phyloP scores from a whole-genome alignment of 2,888 invertebrate genomes.

The Volucella inflata region DNA sequence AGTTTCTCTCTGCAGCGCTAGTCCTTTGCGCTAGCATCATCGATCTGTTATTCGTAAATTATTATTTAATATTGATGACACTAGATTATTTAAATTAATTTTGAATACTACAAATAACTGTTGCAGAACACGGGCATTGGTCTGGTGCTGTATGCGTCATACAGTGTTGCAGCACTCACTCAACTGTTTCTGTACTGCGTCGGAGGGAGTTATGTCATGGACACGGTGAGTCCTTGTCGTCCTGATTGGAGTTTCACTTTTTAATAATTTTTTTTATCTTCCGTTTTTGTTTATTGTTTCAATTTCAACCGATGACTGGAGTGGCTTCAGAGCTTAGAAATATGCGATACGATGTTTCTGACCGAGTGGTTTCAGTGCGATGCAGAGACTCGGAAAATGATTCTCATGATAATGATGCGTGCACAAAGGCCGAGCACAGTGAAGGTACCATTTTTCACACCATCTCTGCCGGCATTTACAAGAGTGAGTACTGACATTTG shows the following conservation, averaged over 20 bases:
- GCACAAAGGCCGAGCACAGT: conserved; percentile 80
- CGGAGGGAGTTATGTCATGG: conserved; percentile 81
- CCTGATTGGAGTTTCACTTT: no score
- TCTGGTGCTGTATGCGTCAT: conserved; percentile 80
- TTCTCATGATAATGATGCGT: conserved; percentile 82
- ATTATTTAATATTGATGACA: conserved; percentile 26
- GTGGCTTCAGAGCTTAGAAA: conserved; percentile 79
- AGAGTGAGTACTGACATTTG: conserved; percentile 77
- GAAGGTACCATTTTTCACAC: conserved; percentile 82
- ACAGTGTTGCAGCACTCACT: conserved; percentile 80
- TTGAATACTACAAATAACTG: conserved; percentile 4
- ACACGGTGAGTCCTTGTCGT: conserved; percentile 80
- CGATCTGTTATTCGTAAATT: conserved; percentile 81
- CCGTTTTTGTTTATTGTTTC: neutral
- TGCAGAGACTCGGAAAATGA: conserved; percentile 80
- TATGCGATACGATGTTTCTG: conserved; percentile 80
- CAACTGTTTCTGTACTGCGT: conserved; percentile 82
- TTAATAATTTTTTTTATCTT: neutral
- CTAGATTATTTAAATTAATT: conserved; percentile 45
- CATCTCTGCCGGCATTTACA: conserved; percentile 80
- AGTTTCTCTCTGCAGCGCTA: conserved; percentile 82
- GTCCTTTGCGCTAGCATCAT: conserved; percentile 81
- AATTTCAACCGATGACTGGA: no score
- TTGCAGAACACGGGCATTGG: conserved; percentile 80
- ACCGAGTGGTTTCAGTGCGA: conserved; percentile 83